Percentiles rank a stretch among this genome's conserved stretches.
These are phyloP conservation scores for Portevinia maculata DNA, from an alignment of 2,888 invertebrate species.

Conservation along the genomic window DNA sequence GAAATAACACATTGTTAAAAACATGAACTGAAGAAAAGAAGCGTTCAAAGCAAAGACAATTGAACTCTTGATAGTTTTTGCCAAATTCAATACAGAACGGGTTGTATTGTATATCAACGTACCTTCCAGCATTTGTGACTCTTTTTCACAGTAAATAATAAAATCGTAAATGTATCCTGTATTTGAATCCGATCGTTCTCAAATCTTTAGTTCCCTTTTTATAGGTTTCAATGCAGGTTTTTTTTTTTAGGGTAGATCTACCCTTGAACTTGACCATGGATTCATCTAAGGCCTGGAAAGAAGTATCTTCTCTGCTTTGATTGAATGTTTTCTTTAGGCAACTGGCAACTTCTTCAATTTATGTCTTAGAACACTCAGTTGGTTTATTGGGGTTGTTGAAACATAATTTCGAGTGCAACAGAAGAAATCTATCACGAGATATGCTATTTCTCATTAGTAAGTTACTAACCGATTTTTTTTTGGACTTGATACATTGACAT, in stretches of 20 bases:
- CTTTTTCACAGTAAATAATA: slow-evolving; percentile 56
- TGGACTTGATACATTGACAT: slow-evolving; percentile 31
- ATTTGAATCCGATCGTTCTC: slow-evolving; percentile 36
- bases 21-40: slow-evolving; percentile 30
- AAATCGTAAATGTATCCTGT: slow-evolving; percentile 44
- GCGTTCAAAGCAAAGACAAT: slow-evolving; percentile 37
- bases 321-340: slow-evolving; percentile 12
- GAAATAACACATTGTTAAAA: slow-evolving; percentile 21
- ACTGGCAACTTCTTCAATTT: slow-evolving; percentile 23
- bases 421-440: slow-evolving; percentile 29
- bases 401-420: slow-evolving; percentile 10
- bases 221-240: slow-evolving; percentile 28
- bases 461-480: slow-evolving; percentile 27
- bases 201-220: slow-evolving; percentile 36
- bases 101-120: slow-evolving; percentile 43
- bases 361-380: too few relatives aligned
- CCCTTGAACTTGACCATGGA: slow-evolving; percentile 33
- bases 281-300: slow-evolving; percentile 29
- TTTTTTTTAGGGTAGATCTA: slow-evolving; percentile 23
- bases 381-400: too few relatives aligned
- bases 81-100: slow-evolving; percentile 37
- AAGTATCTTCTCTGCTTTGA: slow-evolving; percentile 21
- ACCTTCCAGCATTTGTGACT: slow-evolving; percentile 25
- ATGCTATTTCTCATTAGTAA: slow-evolving; percentile 22
- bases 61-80: slow-evolving; percentile 41